Evolutionary conservation across 2,888 invertebrate genomes (phyloP), one percentile per base, ranked within the genome.

Genomic region (Dysmachus trigonus): DNA sequence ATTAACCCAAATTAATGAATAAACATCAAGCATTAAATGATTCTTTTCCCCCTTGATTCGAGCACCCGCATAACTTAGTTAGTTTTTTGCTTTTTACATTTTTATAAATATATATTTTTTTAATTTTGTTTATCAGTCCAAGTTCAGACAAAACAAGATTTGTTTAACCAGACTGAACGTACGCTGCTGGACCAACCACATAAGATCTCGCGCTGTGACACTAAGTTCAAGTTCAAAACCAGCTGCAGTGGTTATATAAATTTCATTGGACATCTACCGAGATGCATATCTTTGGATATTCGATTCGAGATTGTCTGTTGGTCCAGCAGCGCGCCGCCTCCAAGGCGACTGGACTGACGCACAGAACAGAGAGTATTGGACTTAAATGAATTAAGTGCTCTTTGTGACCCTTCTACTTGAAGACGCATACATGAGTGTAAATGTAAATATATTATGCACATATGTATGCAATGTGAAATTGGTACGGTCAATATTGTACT

Each of bases 1-100:
- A 76, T 38, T 76, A 76, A 76, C 76, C 76, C 13, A 38, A 76
- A 76, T 76, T 76, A 76, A 41, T 38, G 76, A 76, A 62, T 76
- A 76, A 76, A 76, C 38, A 76, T 15, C 33, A 5, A 33, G 38
- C 38, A 18, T 38, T 22, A 76, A 76, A 35, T 18, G 22, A 38
- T 22, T 41, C 15, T 15, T 22, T 35, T 35, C 76, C 8, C 38
- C 76, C 38, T 15, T 13, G 5, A 76, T 31, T 62, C 10, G 10
- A 18, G 62, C 27, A 62, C 31, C 33, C 73, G 15, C 27, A 30
- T 6, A 5, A 31, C 3, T 33, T 18, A n/a, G 22, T 1, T 22
- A 33, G 33, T 1, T n/a, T 31, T 74, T 35, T 41, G 38, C 47
- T n/a, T n/a, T 47, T n/a, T n/a, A n/a, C n/a, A n/a, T n/a, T n/a